Evolutionary conservation across 2,888 invertebrate species (phyloP).

Genomic region (Nephrocerus scutellatus): DNA sequence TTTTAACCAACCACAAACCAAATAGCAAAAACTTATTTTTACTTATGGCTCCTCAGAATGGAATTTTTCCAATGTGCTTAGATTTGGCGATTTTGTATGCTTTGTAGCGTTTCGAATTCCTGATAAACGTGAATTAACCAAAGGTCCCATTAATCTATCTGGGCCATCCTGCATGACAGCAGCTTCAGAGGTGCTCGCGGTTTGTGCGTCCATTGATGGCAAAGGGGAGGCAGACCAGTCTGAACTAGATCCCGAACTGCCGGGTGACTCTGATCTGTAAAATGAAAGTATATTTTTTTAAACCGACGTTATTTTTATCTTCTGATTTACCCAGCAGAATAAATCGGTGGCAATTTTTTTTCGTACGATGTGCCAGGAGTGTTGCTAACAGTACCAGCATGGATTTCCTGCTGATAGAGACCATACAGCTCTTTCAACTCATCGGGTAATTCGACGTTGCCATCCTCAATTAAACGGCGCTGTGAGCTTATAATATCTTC

Average conservation of each 20-base stretch:
- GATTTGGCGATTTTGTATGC: constrained; percentile 22
- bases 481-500: constrained; percentile 90
- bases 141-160: constrained; percentile 43
- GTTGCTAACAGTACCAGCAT: constrained; percentile 58
- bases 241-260: constrained; percentile 45
- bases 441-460: constrained; percentile 61
- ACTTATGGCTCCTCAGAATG: no score
- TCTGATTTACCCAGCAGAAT: constrained; percentile 41
- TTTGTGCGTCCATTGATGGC: constrained; percentile 34
- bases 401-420: constrained; percentile 80
- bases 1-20: no score
- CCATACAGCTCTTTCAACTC: constrained; percentile 75
- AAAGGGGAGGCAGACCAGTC: constrained; percentile 47
- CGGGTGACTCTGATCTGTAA: constrained; percentile 43
- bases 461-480: constrained; percentile 74
- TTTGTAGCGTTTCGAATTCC: constrained; percentile 31
- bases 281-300: not conserved
- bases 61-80: constrained; percentile 24
- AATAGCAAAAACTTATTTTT: constrained; percentile 11
- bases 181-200: no score
- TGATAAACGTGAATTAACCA: constrained; percentile 41
- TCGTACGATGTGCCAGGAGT: constrained; percentile 42
- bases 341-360: constrained; percentile 46
- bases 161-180: constrained; percentile 26
- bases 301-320: no score